Evolutionary conservation across 2,888 invertebrate species (phyloP).

Genomic region (Hedya salicella): DNA sequence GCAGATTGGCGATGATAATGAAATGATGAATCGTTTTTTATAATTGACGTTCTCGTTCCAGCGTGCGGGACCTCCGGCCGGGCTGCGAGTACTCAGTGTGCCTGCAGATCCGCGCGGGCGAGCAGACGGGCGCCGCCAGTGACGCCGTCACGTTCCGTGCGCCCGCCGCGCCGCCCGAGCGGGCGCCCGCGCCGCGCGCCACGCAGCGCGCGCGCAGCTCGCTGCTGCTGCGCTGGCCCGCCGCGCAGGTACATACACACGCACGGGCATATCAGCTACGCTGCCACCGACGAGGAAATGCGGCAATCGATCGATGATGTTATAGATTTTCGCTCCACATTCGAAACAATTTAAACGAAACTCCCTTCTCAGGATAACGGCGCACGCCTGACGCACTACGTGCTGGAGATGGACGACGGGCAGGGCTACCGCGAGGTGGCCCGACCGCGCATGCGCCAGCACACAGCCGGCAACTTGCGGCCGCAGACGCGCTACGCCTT

Average conservation of each 20-base stretch:
- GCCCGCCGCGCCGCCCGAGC: constrained; percentile 92
- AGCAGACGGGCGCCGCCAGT: constrained; percentile 89
- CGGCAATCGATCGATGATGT: too few species aligned
- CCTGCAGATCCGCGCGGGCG: constrained; percentile 90
- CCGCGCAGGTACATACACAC: constrained; percentile 72
- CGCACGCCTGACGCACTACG: constrained; percentile 89
- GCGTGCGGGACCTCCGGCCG: constrained; percentile 92
- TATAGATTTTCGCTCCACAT: too few species aligned
- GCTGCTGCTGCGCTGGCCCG: constrained; percentile 89
- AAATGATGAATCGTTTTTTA: too few species aligned
- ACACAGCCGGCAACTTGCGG: constrained; percentile 89
- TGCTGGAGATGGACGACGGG: constrained; percentile 91
- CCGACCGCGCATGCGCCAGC: constrained; percentile 90
- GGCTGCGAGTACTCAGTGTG: constrained; percentile 95
- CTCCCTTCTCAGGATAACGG: constrained; percentile 87
- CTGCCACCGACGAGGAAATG: neutral
- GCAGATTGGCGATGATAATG: too few species aligned
- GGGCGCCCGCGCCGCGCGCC: constrained; percentile 89
- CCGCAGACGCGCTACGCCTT: constrained; percentile 93
- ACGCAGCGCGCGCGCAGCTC: constrained; percentile 89
- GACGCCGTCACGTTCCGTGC: constrained; percentile 93
- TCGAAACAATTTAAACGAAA: neutral
- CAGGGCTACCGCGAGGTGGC: constrained; percentile 90
- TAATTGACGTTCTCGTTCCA: constrained; percentile 48
- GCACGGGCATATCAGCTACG: too few species aligned